Base-by-base conservation (phyloP, 1,140 invertebrate genomes). In the Aporrectodea caliginosa region DNA sequence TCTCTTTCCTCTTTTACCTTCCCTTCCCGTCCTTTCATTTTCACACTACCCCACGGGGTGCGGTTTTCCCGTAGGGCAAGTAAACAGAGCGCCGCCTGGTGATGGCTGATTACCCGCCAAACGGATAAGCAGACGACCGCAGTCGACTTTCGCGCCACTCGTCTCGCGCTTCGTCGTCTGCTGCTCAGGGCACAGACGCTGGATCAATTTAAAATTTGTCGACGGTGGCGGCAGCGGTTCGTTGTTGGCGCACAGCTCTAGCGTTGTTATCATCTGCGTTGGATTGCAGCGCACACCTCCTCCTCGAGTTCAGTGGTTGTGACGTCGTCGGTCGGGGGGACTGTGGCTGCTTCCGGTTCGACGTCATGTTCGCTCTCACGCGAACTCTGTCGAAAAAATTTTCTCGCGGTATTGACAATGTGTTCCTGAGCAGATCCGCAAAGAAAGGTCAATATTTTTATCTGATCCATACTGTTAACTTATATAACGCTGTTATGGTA, bases 361-460 rank as follows among this genome's bases (percentile, higher is more conserved):
- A 31, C 16, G n/a, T 1, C 33, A 76, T 76, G 75, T 76, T 76
- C 35, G 75, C 75, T 29, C 35, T 76, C 0, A 76, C 75, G 1
- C 33, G 75, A n/a, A 35, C 75, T 1, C 35, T 76, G 16, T 76
- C 75, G 1, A 76, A 76, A 31, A 43, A 35, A 29, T 76, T 76
- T 22, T 27, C 75, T 6, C 33, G 43, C 16, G 75, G 75, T 27
- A 16, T 76, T 2, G 75, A 76, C 75, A 76, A 76, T 32, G 75
- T 76, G 6, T 76, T 76, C 75, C 35, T 27, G 14, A 58, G 43
- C 33, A 76, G 43, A 76, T 16, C 35, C 14, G 75, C 35, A 12
- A 76, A 76, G 27, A 76, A 76, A 76, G 75, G 75, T 76, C n/a
- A n/a, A n/a, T n/a, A n/a, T n/a, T n/a, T n/a, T n/a, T n/a, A n/a